These are phyloP conservation scores for Tenualosa ilisha DNA, from an alignment of 2,797 vertebrate species.

Conservation along the genomic window DNA sequence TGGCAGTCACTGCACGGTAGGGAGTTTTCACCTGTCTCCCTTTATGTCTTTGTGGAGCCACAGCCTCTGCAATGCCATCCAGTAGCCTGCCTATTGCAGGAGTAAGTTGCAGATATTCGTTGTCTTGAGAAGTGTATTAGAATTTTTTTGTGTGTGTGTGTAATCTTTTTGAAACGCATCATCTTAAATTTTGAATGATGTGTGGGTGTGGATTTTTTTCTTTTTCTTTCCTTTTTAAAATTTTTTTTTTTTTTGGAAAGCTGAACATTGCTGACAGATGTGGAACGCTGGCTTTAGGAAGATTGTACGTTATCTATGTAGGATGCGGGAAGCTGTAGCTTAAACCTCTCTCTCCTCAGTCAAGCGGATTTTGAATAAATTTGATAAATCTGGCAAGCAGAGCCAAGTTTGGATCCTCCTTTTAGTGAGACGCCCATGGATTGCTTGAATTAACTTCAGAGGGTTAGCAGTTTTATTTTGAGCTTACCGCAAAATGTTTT, in stretches of 20 bases:
- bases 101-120: constrained; percentile 1
- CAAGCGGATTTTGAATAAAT: not conserved
- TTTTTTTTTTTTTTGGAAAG: not conserved
- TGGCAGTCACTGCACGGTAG: not conserved
- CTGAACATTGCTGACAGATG: not conserved
- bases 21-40: not conserved
- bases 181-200: not conserved
- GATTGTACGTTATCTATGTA: not conserved
- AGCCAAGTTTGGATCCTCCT: not conserved
- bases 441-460: not conserved
- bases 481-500: not conserved
- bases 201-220: not conserved
- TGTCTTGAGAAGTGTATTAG: not conserved
- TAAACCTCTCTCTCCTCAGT: not conserved
- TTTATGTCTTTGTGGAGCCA: not conserved
- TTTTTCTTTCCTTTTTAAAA: too few relatives aligned
- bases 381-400: not conserved
- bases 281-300: not conserved
- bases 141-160: not conserved
- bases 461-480: not conserved
- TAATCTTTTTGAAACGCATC: not conserved
- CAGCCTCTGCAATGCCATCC: not conserved
- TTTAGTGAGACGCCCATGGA: not conserved
- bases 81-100: not conserved
- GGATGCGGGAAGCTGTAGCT: not conserved